These are phyloP conservation scores for Hippocampus comes DNA, from an alignment of 2,113 vertebrate genomes.

Conservation along the genomic window DNA sequence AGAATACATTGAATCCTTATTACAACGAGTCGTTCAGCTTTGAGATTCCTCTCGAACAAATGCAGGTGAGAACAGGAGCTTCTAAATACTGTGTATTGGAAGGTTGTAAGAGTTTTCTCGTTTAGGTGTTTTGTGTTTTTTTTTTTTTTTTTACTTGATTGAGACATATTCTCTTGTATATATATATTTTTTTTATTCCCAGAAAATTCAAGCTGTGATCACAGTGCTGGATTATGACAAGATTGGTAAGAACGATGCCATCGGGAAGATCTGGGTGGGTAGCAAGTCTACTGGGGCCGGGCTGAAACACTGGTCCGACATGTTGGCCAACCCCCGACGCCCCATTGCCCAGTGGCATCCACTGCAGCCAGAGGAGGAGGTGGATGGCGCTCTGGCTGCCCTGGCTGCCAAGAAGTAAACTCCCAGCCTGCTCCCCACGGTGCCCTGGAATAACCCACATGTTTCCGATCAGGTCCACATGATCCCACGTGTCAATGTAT, in stretches of 20 bases:
- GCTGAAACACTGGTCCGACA: conserved; percentile 97
- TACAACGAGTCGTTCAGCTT: conserved; percentile 99
- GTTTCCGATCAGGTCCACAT: conserved; percentile 31
- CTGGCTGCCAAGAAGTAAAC: conserved; percentile 91
- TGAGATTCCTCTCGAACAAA: conserved; percentile 96
- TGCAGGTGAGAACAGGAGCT: conserved; percentile 77
- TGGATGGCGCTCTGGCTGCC: conserved; percentile 81
- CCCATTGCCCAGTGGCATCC: conserved; percentile 99
- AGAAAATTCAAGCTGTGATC: conserved; percentile 97
- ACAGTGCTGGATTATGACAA: conserved; percentile 98
- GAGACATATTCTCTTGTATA: conserved; percentile 4
- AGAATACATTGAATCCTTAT: conserved; percentile 96
- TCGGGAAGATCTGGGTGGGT: conserved; percentile 93
- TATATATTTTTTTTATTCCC: neutral
- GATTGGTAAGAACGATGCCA: conserved; percentile 97
- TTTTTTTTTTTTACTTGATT: neutral
- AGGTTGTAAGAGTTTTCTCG: too few relatives aligned
- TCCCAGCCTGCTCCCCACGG: conserved; percentile 27
- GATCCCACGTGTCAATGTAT: conserved; percentile 51
- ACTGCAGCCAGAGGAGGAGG: conserved; percentile 94
- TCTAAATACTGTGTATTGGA: neutral
- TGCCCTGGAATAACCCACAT: conserved; percentile 26
- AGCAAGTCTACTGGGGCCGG: conserved; percentile 87
- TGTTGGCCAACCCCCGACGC: conserved; percentile 94
- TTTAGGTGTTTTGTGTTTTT: too few relatives aligned